Percentiles rank a stretch among this genome's conserved stretches.
These are phyloP conservation scores for Sebastiscus albofasciatus DNA, from an alignment of 2,797 vertebrate genomes.

Conservation along the genomic window DNA sequence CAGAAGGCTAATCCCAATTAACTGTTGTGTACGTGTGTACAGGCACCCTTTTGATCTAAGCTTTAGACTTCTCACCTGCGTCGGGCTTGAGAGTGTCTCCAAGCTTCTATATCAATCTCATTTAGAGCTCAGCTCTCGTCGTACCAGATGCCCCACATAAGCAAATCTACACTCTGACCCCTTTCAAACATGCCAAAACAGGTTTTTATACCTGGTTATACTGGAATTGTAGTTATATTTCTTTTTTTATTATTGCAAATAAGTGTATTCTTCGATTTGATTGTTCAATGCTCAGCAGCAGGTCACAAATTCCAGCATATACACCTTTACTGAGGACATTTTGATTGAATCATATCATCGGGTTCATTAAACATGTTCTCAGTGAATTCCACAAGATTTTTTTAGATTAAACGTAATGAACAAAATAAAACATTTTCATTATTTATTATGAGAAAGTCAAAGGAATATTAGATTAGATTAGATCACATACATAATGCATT, in stretches of 20 bases:
- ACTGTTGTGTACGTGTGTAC: constrained; percentile 39
- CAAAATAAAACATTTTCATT: background rate
- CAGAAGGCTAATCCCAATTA: constrained; percentile 65
- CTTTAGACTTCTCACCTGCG: constrained; percentile 54
- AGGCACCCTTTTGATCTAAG: constrained; percentile 42
- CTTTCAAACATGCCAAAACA: background rate
- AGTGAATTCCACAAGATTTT: background rate
- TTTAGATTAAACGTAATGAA: background rate
- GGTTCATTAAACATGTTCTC: background rate
- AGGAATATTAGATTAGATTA: background rate
- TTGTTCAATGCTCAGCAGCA: background rate
- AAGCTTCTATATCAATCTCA: constrained; percentile 60
- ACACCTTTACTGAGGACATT: background rate
- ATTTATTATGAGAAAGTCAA: background rate
- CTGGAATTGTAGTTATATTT: background rate
- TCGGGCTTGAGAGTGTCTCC: constrained; percentile 11
- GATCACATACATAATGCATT: too few relatives aligned
- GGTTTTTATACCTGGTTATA: background rate
- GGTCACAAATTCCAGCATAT: background rate
- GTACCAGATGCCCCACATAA: constrained; percentile 39
- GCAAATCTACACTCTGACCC: background rate
- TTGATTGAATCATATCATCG: background rate
- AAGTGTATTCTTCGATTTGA: background rate
- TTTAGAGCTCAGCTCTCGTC: constrained; percentile 59
- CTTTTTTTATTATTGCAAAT: background rate